Conservation (phyloP, 2,888 invertebrate species). For the Orchestes rusci region DNA sequence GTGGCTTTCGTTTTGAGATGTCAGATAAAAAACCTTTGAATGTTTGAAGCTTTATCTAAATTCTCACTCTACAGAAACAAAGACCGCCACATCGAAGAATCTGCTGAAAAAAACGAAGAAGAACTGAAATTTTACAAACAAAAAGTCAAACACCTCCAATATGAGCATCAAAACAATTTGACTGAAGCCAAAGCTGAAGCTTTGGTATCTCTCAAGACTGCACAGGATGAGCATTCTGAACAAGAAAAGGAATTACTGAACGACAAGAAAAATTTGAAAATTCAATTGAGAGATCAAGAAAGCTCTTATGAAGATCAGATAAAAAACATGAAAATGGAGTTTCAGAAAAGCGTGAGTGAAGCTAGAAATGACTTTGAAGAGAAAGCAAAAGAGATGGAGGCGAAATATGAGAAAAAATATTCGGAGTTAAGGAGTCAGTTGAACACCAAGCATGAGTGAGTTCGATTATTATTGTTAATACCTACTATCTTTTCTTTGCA, state of each 20-base stretch:
- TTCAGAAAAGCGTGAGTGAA: slow-evolving; percentile 48
- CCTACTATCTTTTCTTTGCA: background rate
- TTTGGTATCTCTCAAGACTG: slow-evolving; percentile 71
- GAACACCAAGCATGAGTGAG: slow-evolving; percentile 54
- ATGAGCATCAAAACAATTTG: slow-evolving; percentile 81
- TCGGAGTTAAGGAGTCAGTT: slow-evolving; percentile 63
- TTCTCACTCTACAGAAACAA: slow-evolving; percentile 50
- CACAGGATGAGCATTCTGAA: slow-evolving; percentile 72
- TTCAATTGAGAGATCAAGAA: slow-evolving; percentile 61
- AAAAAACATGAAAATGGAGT: slow-evolving; percentile 58
- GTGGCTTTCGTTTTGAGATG: too few species aligned
- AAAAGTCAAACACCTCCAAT: slow-evolving; percentile 87
- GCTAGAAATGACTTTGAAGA: slow-evolving; percentile 58
- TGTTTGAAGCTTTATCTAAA: too few species aligned
- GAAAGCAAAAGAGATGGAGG: slow-evolving; percentile 61
- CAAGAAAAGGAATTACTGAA: slow-evolving; percentile 71
- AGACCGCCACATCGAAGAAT: slow-evolving; percentile 82
- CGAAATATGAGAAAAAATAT: slow-evolving; percentile 68
- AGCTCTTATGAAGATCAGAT: slow-evolving; percentile 65
- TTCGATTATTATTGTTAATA: background rate
- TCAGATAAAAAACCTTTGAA: too few species aligned
- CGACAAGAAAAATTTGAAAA: slow-evolving; percentile 63
- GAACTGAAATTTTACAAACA: slow-evolving; percentile 85
- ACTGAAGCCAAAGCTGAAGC: slow-evolving; percentile 80
- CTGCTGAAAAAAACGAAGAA: slow-evolving; percentile 78